phyloP scores from a whole-genome alignment of 2,888 invertebrate species.

The Ramazzottius varieornatus region DNA sequence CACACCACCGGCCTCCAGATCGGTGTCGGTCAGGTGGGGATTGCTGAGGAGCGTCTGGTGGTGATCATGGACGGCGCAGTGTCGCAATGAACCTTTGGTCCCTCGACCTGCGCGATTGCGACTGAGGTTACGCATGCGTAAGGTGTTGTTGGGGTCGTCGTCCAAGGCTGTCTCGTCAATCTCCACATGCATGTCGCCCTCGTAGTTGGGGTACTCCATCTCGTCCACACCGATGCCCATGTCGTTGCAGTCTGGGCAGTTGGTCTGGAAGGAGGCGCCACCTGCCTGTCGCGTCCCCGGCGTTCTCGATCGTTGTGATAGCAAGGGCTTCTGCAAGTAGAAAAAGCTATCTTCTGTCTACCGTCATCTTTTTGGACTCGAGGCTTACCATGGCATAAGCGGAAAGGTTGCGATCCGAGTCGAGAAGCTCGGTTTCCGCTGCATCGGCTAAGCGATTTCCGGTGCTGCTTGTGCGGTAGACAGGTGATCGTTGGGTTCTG shows the following conservation, averaged over 20 bases:
- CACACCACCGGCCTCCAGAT: background rate
- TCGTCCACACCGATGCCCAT: background rate
- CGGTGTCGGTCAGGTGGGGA: background rate
- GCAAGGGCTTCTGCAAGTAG: background rate
- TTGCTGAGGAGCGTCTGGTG: background rate
- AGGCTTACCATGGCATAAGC: background rate
- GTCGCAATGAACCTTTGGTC: background rate
- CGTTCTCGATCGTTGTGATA: background rate
- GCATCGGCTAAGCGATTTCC: background rate
- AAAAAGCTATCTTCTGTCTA: background rate
- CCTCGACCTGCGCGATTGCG: background rate
- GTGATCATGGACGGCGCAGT: background rate
- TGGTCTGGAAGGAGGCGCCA: background rate
- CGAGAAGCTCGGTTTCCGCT: background rate
- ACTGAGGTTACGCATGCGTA: background rate
- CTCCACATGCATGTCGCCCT: background rate
- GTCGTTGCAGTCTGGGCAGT: background rate
- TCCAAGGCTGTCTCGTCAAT: background rate
- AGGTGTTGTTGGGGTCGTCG: background rate
- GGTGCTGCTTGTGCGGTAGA: background rate
- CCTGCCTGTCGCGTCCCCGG: background rate
- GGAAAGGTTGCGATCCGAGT: background rate
- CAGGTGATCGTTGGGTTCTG: background rate
- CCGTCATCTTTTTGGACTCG: too few species aligned
- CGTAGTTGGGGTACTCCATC: background rate